Percentiles rank a stretch among this genome's conserved stretches.
phyloP scores from a whole-genome alignment of 2,797 vertebrate species.

The Enteromius paludinosus region DNA sequence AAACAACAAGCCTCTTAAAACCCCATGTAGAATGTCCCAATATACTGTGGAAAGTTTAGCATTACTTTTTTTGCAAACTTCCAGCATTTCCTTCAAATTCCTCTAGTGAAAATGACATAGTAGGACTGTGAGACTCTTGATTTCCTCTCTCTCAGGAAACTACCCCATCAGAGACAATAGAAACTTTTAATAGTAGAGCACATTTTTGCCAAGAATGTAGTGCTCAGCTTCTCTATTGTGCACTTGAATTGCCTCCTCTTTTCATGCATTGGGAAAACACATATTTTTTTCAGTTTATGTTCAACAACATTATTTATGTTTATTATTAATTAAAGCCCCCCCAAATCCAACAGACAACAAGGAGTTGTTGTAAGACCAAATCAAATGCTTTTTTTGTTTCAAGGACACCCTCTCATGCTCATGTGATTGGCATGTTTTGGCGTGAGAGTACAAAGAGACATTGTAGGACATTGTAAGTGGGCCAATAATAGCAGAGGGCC shows the following conservation, averaged over 20 bases:
- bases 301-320: constrained; percentile 9
- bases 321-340: not conserved
- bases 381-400: constrained; percentile 48
- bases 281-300: constrained; percentile 9
- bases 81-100: constrained; percentile 46
- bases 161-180: constrained; percentile 60
- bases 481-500: constrained; percentile 58
- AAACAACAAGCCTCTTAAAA: not conserved
- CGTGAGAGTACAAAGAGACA: constrained; percentile 50
- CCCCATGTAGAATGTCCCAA: not conserved
- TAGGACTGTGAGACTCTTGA: constrained; percentile 27
- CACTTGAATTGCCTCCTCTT: not conserved
- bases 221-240: constrained; percentile 51
- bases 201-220: constrained; percentile 62
- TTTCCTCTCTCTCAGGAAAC: constrained; percentile 60
- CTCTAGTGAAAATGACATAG: constrained; percentile 28
- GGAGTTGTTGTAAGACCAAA: constrained; percentile 22
- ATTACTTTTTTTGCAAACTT: constrained; percentile 11
- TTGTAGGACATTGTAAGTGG: constrained; percentile 58
- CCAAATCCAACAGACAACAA: constrained; percentile 18
- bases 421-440: constrained; percentile 63
- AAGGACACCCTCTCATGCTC: constrained; percentile 21
- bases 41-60: not conserved
- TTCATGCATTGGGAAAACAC: not conserved
- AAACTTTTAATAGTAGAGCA: constrained; percentile 54